Evolutionary conservation across 2,888 invertebrate species (phyloP), one percentile per base, ranked within the genome.

Genomic region (Xylota segnis): DNA sequence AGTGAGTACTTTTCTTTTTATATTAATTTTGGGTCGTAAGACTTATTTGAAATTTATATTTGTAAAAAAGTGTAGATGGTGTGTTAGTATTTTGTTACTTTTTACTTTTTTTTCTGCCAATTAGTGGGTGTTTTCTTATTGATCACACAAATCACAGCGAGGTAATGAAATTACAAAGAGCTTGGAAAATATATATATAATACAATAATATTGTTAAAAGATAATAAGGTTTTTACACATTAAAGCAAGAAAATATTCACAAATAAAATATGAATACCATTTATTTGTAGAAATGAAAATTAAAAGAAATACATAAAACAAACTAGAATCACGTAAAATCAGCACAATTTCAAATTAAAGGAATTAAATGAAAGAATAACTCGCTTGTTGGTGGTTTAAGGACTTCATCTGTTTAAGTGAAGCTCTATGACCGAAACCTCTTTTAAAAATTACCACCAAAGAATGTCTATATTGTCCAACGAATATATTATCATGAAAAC

Each of bases 121-220:
- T 79, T 68, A 14, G 61, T 56, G 40, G 18, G 12, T 52, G 37
- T 68, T 65, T 79, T 72, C 59, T 23, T 52, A 18, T 70, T 52
- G 29, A 52, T 86, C 83, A 88, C 82, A 88, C 83, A 88, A 88
- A 88, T 87, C 78, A 82, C 61, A 79, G 83, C 71, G 59, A 78
- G n/a, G n/a, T 63, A 34, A 16, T 47, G 32, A 59, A 65, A n/a
- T 37, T 56, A 77, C 54, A 78, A 61, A 37, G 27, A 52, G 27
- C 50, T 45, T 66, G 12, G 16, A 47, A 59, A 66, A 29, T 32
- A 50, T 9, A 59, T 16, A 37, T 27, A 59, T 27, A 29, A 32
- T 54, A 27, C 12, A 40, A 52, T 34, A 23, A 23, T 54, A 29
- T 32, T 1, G 58, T 47, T 7, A 43, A 56, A 66, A 3, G 14